A percentile compares a stretch with the other conserved stretches of the same genome.
Evolutionary conservation across 2,888 invertebrate genomes (phyloP).

Genomic region (Drosophila prostipennis): DNA sequence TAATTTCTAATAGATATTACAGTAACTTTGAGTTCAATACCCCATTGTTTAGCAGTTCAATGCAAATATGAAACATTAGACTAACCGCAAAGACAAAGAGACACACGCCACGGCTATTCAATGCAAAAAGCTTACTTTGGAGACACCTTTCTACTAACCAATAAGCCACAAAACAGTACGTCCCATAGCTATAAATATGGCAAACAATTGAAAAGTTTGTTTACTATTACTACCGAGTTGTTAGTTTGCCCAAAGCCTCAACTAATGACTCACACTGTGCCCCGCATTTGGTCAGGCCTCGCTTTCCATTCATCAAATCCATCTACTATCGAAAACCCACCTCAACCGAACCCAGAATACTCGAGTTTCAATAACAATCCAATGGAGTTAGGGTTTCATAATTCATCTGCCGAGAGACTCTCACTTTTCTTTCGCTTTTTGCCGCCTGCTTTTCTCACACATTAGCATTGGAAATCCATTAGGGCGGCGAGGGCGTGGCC

Average conservation of each 20-base stretch:
- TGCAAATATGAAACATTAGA: neutral
- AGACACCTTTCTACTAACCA: constrained; percentile 1
- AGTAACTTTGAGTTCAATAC: neutral
- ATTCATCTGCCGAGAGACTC: constrained; percentile 70
- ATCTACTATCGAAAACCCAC: constrained; percentile 22
- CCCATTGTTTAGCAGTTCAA: neutral
- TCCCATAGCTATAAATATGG: neutral
- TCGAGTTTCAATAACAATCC: constrained; percentile 61
- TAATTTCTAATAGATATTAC: too few species aligned
- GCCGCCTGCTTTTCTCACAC: constrained; percentile 47
- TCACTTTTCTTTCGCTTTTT: constrained; percentile 57
- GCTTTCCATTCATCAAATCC: constrained; percentile 30
- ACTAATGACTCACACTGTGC: constrained; percentile 11
- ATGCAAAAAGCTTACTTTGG: neutral
- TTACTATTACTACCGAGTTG: neutral
- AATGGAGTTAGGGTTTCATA: constrained; percentile 69
- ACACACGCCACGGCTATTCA: neutral
- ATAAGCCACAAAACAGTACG: neutral
- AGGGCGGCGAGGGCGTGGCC: constrained; percentile 50
- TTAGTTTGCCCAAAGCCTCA: neutral
- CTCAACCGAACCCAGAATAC: constrained; percentile 22
- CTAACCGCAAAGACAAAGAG: constrained; percentile 1
- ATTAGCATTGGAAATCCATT: constrained; percentile 75
- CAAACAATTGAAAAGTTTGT: too few species aligned
- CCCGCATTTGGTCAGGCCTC: constrained; percentile 10